Evolutionary conservation across 1,140 invertebrate species (phyloP).

Genomic region (Riptortus pedestris): DNA sequence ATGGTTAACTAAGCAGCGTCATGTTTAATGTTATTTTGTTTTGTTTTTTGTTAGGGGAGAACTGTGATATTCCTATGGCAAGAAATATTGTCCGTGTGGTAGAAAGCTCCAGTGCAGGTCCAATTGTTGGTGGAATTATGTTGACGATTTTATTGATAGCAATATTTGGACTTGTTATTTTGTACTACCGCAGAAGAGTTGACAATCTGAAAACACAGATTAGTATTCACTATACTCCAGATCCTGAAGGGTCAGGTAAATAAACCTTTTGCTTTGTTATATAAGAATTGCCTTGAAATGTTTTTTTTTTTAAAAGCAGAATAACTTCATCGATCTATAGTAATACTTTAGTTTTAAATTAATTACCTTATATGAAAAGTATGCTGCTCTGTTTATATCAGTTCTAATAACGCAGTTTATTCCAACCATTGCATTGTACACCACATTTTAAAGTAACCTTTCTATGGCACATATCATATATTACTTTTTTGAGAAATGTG

Average conservation of each 20-base stretch:
- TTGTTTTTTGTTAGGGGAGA: conserved; percentile 37
- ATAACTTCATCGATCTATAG: too few relatives aligned
- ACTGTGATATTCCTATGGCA: conserved; percentile 41
- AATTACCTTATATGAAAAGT: too few relatives aligned
- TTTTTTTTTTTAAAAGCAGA: not conserved
- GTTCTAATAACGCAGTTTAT: too few relatives aligned
- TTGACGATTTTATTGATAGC: conserved; percentile 46
- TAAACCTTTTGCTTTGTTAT: not conserved
- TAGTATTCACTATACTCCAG: conserved; percentile 72
- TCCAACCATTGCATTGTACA: too few relatives aligned
- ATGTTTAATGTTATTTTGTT: not conserved
- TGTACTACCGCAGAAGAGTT: conserved; percentile 68
- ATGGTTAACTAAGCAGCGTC: too few relatives aligned
- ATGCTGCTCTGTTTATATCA: too few relatives aligned
- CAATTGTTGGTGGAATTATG: conserved; percentile 53
- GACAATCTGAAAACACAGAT: conserved; percentile 73
- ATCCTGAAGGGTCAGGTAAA: conserved; percentile 53
- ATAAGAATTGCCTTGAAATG: not conserved
- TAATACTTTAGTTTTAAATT: too few relatives aligned
- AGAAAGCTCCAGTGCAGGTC: conserved; percentile 38
- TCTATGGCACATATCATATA: too few relatives aligned
- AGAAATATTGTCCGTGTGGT: conserved; percentile 36
- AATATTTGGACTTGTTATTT: conserved; percentile 48
- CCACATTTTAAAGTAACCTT: too few relatives aligned
- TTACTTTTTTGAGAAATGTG: too few relatives aligned